A percentile compares a stretch with the other conserved stretches of the same genome.
phyloP scores from a whole-genome alignment of 2,797 vertebrate genomes.

The Argentina silus region DNA sequence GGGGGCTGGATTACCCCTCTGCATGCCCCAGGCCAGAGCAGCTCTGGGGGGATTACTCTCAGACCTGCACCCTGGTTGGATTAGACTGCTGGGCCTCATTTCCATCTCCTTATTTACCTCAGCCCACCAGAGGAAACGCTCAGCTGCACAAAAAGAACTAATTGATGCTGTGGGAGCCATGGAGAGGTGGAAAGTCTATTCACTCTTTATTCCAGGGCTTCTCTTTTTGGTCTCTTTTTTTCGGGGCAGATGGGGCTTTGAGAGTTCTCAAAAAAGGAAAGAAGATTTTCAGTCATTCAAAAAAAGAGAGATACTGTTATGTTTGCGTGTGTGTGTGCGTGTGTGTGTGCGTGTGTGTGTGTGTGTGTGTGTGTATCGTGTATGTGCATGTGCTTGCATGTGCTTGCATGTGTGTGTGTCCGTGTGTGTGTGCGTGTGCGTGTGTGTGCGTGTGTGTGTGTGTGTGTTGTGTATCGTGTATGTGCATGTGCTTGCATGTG shows the following conservation, averaged over 20 bases:
- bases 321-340: slow-evolving; percentile 15
- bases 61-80: slow-evolving; percentile 80
- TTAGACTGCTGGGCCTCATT: slow-evolving; percentile 76
- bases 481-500: background rate
- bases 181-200: slow-evolving; percentile 45
- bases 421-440: slow-evolving; percentile 17
- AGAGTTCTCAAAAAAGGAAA: slow-evolving; percentile 50
- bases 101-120: slow-evolving; percentile 75
- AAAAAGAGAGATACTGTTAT: slow-evolving; percentile 24
- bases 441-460: slow-evolving; percentile 27
- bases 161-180: slow-evolving; percentile 74
- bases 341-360: slow-evolving; percentile 11
- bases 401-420: slow-evolving; percentile 8
- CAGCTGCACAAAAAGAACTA: slow-evolving; percentile 78
- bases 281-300: slow-evolving; percentile 41
- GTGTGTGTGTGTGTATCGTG: slow-evolving; percentile 19
- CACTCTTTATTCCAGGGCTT: slow-evolving; percentile 18
- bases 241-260: slow-evolving; percentile 28
- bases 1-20: slow-evolving; percentile 80
- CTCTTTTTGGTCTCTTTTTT: background rate
- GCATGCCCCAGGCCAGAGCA: slow-evolving; percentile 79
- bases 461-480: slow-evolving; percentile 23
- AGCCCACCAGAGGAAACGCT: slow-evolving; percentile 71
- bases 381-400: slow-evolving; percentile 18
- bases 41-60: slow-evolving; percentile 79